Percentiles rank a stretch among this genome's conserved stretches.
Evolutionary conservation across 92 coral and sea anemone species (phyloP).

Genomic region (Micromussa lordhowensis): DNA sequence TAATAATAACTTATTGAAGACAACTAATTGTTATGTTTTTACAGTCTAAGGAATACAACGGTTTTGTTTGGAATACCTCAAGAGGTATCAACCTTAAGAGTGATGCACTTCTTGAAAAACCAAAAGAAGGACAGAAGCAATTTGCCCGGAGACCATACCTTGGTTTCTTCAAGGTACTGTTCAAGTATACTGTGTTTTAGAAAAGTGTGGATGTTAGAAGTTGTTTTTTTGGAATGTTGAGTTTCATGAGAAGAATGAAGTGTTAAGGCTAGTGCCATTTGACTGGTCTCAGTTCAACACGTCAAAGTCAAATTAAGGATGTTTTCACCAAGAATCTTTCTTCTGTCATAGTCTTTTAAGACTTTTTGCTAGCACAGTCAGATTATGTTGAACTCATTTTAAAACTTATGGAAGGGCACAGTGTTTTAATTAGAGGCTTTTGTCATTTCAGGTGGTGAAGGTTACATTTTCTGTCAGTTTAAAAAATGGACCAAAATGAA

Average conservation of each 20-base stretch:
- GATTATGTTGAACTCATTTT: no score
- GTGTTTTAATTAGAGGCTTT: no score
- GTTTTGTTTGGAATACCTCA: conserved; percentile 86
- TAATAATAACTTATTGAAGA: not conserved
- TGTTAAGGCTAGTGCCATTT: no score
- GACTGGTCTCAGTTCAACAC: no score
- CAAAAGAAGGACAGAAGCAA: conserved; percentile 80
- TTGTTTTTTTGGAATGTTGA: not conserved
- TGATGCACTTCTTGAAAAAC: conserved; percentile 79
- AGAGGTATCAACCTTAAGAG: conserved; percentile 73
- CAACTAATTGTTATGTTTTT: not conserved
- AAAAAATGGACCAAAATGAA: no score
- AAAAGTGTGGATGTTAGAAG: not conserved
- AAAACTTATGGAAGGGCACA: no score
- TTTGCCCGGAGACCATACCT: conserved; percentile 92
- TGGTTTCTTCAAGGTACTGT: conserved; percentile 88
- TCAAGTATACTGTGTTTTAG: not conserved
- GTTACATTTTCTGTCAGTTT: no score
- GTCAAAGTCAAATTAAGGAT: no score
- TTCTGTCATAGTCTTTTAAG: no score
- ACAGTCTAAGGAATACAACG: conserved; percentile 92
- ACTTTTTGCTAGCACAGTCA: no score
- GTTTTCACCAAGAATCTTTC: no score
- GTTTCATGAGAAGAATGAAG: not conserved
- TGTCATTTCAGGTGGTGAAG: no score